A percentile compares a stretch with the other conserved stretches of the same genome.
Evolutionary conservation across 2,113 vertebrate genomes (phyloP).

Genomic region (Calyptommatus sinebrachiatus): DNA sequence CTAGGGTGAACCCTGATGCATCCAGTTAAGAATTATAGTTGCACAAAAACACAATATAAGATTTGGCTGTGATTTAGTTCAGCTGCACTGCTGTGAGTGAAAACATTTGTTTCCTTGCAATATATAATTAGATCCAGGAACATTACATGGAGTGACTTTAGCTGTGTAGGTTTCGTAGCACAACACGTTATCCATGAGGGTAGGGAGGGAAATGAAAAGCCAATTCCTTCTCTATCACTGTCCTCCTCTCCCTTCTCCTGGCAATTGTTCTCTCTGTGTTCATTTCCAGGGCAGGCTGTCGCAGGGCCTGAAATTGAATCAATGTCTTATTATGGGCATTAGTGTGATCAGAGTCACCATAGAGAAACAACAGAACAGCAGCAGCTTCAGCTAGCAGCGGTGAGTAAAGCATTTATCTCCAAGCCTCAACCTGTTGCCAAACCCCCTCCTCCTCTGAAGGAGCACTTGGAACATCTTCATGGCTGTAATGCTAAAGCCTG

Average conservation of each 20-base stretch:
- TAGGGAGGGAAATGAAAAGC: neutral
- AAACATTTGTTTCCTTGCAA: neutral
- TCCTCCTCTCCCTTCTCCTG: neutral
- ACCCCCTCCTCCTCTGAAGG: neutral
- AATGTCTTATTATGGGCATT: neutral
- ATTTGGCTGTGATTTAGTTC: neutral
- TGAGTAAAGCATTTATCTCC: neutral
- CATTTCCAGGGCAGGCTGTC: neutral
- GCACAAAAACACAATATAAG: neutral
- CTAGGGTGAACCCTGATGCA: too few species aligned
- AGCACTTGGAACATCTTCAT: neutral
- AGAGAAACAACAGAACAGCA: neutral
- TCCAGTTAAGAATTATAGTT: too few species aligned
- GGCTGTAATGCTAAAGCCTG: too few species aligned
- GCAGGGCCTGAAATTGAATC: neutral
- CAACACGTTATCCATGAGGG: fast-evolving
- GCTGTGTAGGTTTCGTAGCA: neutral
- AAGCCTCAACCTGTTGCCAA: neutral
- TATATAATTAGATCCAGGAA: neutral
- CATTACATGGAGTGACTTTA: neutral
- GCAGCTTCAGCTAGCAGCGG: neutral
- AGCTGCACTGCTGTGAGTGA: too few species aligned
- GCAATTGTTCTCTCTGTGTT: neutral
- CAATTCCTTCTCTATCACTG: fast-evolving
- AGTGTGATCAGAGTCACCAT: neutral